A percentile compares a stretch with the other conserved stretches of the same genome.
Evolutionary conservation across 2,113 vertebrate species (phyloP).

Genomic region (Misgurnus anguillicaudatus): DNA sequence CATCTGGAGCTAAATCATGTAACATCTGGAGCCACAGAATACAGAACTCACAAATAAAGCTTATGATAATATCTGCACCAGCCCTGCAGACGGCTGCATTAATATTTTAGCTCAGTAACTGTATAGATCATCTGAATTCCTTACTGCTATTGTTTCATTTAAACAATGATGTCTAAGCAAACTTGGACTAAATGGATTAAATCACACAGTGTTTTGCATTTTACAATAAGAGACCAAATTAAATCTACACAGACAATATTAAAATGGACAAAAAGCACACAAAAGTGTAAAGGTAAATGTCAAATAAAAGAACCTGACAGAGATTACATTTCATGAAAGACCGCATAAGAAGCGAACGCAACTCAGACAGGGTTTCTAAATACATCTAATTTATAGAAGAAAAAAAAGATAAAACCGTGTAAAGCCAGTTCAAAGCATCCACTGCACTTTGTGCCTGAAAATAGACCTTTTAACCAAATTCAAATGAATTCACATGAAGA

Average conservation of each 20-base stretch:
- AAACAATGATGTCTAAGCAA: neutral
- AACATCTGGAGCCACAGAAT: constrained; percentile 21
- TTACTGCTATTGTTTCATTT: neutral
- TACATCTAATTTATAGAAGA: neutral
- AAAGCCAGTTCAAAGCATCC: neutral
- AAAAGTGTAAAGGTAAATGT: neutral
- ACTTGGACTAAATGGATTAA: neutral
- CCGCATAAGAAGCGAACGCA: neutral
- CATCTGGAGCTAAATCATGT: constrained; percentile 37
- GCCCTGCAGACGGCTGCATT: neutral
- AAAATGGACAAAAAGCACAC: too few species aligned
- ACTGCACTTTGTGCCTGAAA: neutral
- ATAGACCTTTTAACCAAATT: constrained; percentile 21
- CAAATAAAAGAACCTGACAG: neutral
- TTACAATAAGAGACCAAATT: neutral
- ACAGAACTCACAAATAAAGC: constrained; percentile 21
- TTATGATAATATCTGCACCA: constrained; percentile 3
- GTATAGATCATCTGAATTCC: neutral
- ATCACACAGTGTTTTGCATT: neutral
- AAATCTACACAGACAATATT: neutral
- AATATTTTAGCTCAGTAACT: neutral
- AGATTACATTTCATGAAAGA: neutral
- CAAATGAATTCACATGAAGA: constrained; percentile 21
- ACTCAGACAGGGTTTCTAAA: too few species aligned
- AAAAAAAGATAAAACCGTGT: neutral